phyloP scores from a whole-genome alignment of 2,888 invertebrate genomes.

The Thecophora atra region DNA sequence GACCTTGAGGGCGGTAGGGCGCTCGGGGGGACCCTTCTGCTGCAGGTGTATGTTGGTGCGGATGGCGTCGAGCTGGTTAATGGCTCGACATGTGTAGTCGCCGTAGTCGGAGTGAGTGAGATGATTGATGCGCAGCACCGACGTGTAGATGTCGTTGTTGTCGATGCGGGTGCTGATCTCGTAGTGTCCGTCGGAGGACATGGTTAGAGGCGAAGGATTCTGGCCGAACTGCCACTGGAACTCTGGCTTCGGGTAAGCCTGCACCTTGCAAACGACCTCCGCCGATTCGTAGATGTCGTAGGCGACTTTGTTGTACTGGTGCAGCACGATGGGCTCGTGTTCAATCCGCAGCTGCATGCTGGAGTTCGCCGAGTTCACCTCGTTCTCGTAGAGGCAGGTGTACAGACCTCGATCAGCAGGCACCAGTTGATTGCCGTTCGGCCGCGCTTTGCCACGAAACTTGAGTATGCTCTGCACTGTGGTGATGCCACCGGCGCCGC shows the following conservation, averaged over 20 bases:
- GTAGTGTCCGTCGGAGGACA: constrained; percentile 86
- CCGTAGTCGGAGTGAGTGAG: constrained; percentile 86
- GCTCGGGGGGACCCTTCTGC: constrained; percentile 87
- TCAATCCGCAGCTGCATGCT: constrained; percentile 91
- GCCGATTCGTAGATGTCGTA: constrained; percentile 85
- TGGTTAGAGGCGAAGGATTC: constrained; percentile 77
- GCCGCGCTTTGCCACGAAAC: constrained; percentile 82
- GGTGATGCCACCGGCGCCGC: constrained; percentile 75
- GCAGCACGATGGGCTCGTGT: constrained; percentile 87
- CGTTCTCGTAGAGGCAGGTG: constrained; percentile 88
- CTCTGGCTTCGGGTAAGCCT: constrained; percentile 91
- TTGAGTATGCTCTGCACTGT: constrained; percentile 83
- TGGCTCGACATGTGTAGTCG: constrained; percentile 88
- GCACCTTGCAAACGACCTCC: constrained; percentile 86
- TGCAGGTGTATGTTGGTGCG: constrained; percentile 82
- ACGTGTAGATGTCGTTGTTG: constrained; percentile 86
- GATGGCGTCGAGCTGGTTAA: constrained; percentile 83
- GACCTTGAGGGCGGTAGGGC: constrained; percentile 77
- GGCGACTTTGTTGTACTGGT: constrained; percentile 88
- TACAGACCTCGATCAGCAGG: constrained; percentile 88
- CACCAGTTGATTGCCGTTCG: constrained; percentile 78
- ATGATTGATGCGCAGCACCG: constrained; percentile 77
- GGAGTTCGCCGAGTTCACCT: constrained; percentile 86
- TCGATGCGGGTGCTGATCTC: constrained; percentile 82
- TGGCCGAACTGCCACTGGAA: constrained; percentile 90